Conservation (phyloP, 2,888 invertebrate species). For the Branchellion lobata region DNA sequence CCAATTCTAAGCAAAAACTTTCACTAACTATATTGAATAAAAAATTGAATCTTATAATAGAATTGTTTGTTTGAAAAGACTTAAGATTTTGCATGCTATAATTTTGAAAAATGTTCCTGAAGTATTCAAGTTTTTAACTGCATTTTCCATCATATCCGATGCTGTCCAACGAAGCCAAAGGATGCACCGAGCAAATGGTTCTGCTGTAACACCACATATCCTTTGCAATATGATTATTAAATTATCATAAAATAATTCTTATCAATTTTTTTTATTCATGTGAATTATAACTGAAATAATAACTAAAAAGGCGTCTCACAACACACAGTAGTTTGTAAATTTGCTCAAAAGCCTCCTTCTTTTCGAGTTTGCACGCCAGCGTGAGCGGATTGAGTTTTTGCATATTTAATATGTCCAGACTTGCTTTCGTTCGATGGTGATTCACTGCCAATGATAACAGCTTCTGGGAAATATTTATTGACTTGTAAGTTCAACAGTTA, state of each 20-base stretch:
- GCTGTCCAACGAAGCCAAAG: slow-evolving; percentile 91
- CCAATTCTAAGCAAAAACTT: no score
- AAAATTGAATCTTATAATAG: no score
- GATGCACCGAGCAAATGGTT: slow-evolving; percentile 96
- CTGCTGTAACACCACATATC: slow-evolving; percentile 99
- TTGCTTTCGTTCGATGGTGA: slow-evolving; percentile 88
- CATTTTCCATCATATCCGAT: slow-evolving; percentile 89
- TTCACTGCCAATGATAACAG: slow-evolving; percentile 97
- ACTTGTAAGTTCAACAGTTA: background rate
- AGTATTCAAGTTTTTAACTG: slow-evolving; percentile 67
- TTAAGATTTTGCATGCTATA: no score
- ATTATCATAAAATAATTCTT: no score
- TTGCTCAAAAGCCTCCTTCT: slow-evolving; percentile 92
- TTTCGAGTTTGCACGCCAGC: slow-evolving; percentile 89
- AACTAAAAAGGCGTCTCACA: slow-evolving; percentile 53
- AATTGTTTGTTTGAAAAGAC: no score
- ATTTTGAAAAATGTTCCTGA: background rate
- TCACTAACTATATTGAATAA: no score
- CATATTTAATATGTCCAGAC: slow-evolving; percentile 83
- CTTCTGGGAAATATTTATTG: slow-evolving; percentile 68
- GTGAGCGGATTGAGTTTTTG: slow-evolving; percentile 92
- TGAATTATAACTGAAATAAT: background rate
- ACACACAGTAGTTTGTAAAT: slow-evolving; percentile 80
- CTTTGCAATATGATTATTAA: slow-evolving; percentile 58
- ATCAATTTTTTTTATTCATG: background rate